A percentile compares a stretch with the other conserved stretches of the same genome.
These are phyloP conservation scores for Ophioninae sp. DNA, from an alignment of 2,888 invertebrate genomes.

Conservation along the genomic window DNA sequence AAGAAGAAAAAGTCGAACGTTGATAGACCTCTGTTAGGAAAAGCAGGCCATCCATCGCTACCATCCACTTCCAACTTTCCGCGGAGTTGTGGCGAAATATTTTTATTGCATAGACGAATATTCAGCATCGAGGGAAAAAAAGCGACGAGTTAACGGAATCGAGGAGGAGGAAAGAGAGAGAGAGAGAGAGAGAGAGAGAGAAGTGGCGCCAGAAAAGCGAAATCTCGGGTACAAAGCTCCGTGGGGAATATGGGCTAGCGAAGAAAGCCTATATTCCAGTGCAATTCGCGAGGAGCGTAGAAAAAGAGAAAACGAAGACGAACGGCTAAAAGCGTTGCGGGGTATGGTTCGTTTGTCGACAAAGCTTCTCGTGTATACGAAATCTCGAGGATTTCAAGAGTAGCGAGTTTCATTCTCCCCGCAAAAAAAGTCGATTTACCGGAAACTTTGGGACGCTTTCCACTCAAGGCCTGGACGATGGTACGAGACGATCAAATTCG, in stretches of 20 bases:
- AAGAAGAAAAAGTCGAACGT: background rate
- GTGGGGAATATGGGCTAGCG: slow-evolving; percentile 21
- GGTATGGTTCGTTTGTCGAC: slow-evolving; percentile 50
- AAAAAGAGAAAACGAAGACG: slow-evolving; percentile 38
- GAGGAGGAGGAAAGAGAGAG: background rate
- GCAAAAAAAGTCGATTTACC: background rate
- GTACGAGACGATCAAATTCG: background rate
- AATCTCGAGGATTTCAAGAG: slow-evolving; percentile 46
- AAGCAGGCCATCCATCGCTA: background rate
- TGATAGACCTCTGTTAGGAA: background rate
- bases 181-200: slow-evolving; percentile 2
- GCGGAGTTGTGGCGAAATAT: slow-evolving; percentile 2
- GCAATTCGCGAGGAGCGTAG: slow-evolving; percentile 9
- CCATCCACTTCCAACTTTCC: too few species aligned
- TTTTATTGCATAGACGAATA: slow-evolving; percentile 13
- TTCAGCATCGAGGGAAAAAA: slow-evolving; percentile 12
- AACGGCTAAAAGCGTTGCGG: slow-evolving; percentile 54
- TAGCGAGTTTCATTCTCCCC: background rate
- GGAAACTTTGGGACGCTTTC: background rate
- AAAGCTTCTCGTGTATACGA: slow-evolving; percentile 56
- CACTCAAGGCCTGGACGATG: too few species aligned
- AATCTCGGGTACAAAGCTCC: slow-evolving; percentile 31
- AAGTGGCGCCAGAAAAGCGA: background rate
- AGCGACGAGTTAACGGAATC: background rate
- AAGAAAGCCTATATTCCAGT: slow-evolving; percentile 39